A percentile compares a stretch with the other conserved stretches of the same genome.
These are phyloP conservation scores for Pristiophorus japonicus DNA, from an alignment of 2,113 vertebrate genomes.

Conservation along the genomic window DNA sequence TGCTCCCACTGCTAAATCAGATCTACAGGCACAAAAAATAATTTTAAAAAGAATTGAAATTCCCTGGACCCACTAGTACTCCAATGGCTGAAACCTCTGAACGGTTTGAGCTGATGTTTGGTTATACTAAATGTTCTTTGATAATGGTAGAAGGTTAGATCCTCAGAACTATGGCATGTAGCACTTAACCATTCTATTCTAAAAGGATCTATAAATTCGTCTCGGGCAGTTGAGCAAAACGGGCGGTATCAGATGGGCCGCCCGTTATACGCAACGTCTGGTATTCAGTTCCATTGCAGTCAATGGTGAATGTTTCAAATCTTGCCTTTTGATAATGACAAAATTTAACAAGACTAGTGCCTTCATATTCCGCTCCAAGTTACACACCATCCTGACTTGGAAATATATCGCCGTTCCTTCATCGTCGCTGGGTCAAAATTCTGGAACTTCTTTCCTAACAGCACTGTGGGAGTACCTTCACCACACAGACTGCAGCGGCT, in stretches of 20 bases:
- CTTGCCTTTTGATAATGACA: neutral
- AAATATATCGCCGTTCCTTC: too few species aligned
- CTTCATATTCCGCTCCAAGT: too few species aligned
- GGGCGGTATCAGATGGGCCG: too few species aligned
- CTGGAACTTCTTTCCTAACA: too few species aligned
- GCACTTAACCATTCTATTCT: neutral
- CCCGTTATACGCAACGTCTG: too few species aligned
- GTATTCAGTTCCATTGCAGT: too few species aligned
- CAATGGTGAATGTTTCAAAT: neutral
- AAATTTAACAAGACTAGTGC: neutral
- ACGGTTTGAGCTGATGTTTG: neutral
- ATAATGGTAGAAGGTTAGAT: neutral
- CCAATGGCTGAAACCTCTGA: neutral
- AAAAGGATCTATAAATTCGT: neutral
- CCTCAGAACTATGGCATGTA: neutral
- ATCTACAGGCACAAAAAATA: neutral
- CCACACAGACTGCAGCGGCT: too few species aligned
- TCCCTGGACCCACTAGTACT: too few species aligned
- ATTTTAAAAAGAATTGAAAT: neutral
- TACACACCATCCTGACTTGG: too few species aligned
- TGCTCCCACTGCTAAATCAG: neutral
- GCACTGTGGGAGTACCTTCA: too few species aligned
- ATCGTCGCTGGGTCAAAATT: too few species aligned
- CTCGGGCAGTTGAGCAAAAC: too few species aligned
- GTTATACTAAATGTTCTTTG: neutral